A percentile compares a stretch with the other conserved stretches of the same genome.
phyloP scores from a whole-genome alignment of 1,140 invertebrate genomes.

The Macrostomum lignano region DNA sequence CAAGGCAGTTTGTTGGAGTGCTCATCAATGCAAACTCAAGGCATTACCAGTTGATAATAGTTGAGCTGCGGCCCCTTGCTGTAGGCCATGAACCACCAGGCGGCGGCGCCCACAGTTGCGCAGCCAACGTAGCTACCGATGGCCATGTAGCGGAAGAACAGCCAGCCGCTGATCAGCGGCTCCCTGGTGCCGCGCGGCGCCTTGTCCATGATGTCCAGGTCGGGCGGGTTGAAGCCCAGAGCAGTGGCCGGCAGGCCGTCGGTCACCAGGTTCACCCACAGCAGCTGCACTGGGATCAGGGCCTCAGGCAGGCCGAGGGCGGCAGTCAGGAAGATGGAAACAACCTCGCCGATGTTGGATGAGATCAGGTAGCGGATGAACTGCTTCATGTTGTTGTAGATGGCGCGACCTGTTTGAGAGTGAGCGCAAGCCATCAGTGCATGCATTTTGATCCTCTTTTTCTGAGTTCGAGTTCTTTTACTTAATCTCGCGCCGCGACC shows the following conservation, averaged over 20 bases:
- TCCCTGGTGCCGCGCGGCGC: slow-evolving; percentile 83
- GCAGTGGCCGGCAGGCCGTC: slow-evolving; percentile 97
- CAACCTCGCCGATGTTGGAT: slow-evolving; percentile 80
- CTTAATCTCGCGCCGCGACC: no score
- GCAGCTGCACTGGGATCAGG: slow-evolving; percentile 85
- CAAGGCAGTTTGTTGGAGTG: no score
- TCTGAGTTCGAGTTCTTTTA: no score
- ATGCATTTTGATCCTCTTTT: no score
- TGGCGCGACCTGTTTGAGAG: no score
- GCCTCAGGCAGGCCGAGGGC: slow-evolving; percentile 95
- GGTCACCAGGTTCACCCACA: slow-evolving; percentile 99
- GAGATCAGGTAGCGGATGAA: slow-evolving; percentile 99
- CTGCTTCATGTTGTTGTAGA: slow-evolving; percentile 99
- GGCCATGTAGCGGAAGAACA: slow-evolving; percentile 94
- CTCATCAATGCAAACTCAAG: no score
- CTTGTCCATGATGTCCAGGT: slow-evolving; percentile 96
- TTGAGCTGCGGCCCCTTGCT: slow-evolving; percentile 66
- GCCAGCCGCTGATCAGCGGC: slow-evolving; percentile 89
- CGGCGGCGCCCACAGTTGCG: slow-evolving; percentile 85
- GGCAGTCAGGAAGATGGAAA: slow-evolving; percentile 90
- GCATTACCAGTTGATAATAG: slow-evolving; percentile 80
- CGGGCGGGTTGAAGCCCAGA: slow-evolving; percentile 95
- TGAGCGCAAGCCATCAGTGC: no score
- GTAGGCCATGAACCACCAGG: slow-evolving; percentile 96
- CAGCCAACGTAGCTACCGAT: slow-evolving; percentile 70